These are phyloP conservation scores for Platalea minor DNA, from an alignment of 2,797 vertebrate species.

Conservation along the genomic window DNA sequence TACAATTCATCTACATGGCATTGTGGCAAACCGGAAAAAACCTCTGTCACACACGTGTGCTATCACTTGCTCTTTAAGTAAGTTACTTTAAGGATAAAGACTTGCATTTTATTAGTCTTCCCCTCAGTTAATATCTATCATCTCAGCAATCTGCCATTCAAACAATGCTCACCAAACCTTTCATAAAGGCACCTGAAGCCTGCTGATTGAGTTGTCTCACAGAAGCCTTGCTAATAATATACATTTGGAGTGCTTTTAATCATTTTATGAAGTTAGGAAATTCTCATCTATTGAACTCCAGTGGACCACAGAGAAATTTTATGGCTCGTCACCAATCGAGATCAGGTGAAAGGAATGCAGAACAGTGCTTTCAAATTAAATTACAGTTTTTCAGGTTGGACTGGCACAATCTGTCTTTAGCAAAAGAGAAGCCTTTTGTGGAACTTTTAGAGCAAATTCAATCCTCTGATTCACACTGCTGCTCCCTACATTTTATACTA, in stretches of 20 bases:
- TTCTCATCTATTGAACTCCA: conserved; percentile 40
- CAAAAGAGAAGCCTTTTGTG: conserved; percentile 1
- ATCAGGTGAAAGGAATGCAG: conserved; percentile 34
- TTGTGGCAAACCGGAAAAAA: background rate
- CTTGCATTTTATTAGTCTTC: background rate
- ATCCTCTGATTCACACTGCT: background rate
- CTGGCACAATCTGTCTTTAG: conserved; percentile 55
- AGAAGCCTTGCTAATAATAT: background rate
- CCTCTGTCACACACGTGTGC: background rate
- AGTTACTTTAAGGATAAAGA: background rate
- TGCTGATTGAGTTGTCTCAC: conserved; percentile 22
- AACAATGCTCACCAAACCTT: background rate
- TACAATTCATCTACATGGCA: background rate
- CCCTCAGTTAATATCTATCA: background rate
- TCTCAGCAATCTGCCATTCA: background rate
- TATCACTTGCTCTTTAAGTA: background rate
- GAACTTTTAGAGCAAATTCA: conserved; percentile 25
- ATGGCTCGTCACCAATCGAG: conserved; percentile 11
- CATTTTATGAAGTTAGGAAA: conserved; percentile 47
- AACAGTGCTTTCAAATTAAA: conserved; percentile 59
- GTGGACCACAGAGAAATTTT: conserved; percentile 36
- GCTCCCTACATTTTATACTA: conserved; percentile 1
- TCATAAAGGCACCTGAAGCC: background rate
- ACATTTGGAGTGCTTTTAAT: conserved; percentile 31
- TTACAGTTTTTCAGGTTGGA: conserved; percentile 52